Evolutionary conservation across 2,797 vertebrate genomes (phyloP), one percentile per base, ranked within the genome.

Genomic region (Ispidina lecontei): DNA sequence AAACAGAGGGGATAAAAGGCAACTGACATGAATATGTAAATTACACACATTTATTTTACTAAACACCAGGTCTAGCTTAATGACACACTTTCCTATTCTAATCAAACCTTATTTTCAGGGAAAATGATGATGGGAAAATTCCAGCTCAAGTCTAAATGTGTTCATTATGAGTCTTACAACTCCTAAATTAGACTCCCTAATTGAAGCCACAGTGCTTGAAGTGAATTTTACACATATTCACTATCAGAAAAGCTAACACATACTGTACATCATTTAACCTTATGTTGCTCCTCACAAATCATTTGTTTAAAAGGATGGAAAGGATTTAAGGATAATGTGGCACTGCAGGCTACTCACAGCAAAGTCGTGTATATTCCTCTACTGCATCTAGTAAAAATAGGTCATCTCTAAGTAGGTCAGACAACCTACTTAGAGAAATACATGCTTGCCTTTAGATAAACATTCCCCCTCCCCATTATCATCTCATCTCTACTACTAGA

Each of bases 331-430:
- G 76, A 94, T 33, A 93, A 72, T 47, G 54, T 52, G 44, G 90
- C 65, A 91, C 91, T 64, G 67, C 44, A 72, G 62, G 63, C 69
- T 67, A 90, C 56, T 22, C 3, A 2, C 84, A 89, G 78, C 70
- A 55, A 75, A 96, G 87, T 81, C 3, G 0, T 76, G 77, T 49
- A 58, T 60, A 87, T 92, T 91, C 83, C 89, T 95, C 44, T 90
- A 96, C 83, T 93, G 31, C 84, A 95, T 91, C 85, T 75, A 92
- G 91, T 29, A 97, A 97, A 98, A 98, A 97, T 96, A 98, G 98
- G 98, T 97, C 98, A 98, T 71, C 93, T 26, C 44, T 91, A 98
- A 98, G 95, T 98, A 98, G 98, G 97, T 92, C 98, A 98, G 46
- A 86, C 93, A 96, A 91, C 75, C 90, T 97, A 96, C 80, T 81